Evolutionary conservation across 2,888 invertebrate species (phyloP), one percentile per base, ranked within the genome.

Genomic region (Leptinotarsa rubiginosa): DNA sequence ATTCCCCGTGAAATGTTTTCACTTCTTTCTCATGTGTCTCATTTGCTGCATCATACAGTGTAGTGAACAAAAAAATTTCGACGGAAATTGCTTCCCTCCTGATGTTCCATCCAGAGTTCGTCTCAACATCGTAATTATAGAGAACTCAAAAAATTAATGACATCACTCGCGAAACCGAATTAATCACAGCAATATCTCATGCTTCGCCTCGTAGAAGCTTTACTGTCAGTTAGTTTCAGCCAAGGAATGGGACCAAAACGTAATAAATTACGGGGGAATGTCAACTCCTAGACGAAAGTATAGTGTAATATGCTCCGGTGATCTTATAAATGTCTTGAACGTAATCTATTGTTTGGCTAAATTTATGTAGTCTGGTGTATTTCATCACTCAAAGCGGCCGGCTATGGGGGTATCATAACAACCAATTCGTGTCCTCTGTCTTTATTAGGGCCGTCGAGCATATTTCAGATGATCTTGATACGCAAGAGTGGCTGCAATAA

Each of bases 271-370:
- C 62, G 31, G n/a, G 31, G 41, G 62, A 62, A 62, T 62, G 62
- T 62, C 62, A 62, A 31, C 62, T 62, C 41, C 62, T 62, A 62
- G 62, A 62, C 62, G 62, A 62, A 62, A 73, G 73, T 73, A 65
- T 73, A 69, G 65, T 65, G 69, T 65, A 65, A 73, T 73, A 64
- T 64, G 59, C 69, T 69, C 69, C 70, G 65, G 71, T 71, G 73
- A 73, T 77, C 71, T 72, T 77, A 77, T 72, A 62, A 77, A 74
- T 72, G 75, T 75, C 77, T 70, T 69, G 69, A 77, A 56, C 64
- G 67, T 77, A 74, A 77, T 76, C 75, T 77, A 77, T 77, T 74
- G 75, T 75, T 77, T 68, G 67, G 59, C 56, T 70, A 70, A 75
- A 77, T 75, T 77, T 67, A 77, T 74, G 65, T 72, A 52, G 64